Conservation (phyloP, 2,888 invertebrate genomes). For the Mesochorus sp. region DNA sequence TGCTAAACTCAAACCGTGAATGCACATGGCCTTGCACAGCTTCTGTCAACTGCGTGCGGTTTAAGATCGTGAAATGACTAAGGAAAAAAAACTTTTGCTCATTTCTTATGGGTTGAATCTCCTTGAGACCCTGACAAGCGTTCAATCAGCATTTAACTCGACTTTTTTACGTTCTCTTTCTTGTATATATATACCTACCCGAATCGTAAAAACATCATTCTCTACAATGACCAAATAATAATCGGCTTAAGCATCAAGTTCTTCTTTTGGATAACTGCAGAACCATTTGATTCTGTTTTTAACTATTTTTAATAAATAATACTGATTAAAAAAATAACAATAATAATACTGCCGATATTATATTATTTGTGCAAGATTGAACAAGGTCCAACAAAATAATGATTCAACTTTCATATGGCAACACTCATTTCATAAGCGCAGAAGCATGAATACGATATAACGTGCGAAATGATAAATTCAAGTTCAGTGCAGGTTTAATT, state of each 20-base stretch:
- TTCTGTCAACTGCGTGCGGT: neutral
- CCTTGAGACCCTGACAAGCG: slow-evolving; percentile 29
- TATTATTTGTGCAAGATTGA: too few species aligned
- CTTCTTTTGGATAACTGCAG: too few species aligned
- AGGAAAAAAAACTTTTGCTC: slow-evolving; percentile 10
- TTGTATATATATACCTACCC: neutral
- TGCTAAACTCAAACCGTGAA: slow-evolving; percentile 6
- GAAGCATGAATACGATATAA: neutral
- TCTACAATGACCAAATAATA: too few species aligned
- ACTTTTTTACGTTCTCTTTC: neutral
- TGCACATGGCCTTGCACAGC: slow-evolving; percentile 56
- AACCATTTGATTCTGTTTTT: too few species aligned
- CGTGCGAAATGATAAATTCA: neutral
- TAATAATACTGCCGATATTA: too few species aligned
- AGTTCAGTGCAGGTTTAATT: slow-evolving; percentile 32
- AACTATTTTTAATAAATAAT: too few species aligned
- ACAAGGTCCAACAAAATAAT: too few species aligned
- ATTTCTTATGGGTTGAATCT: slow-evolving; percentile 9
- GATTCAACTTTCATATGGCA: too few species aligned
- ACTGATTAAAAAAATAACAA: too few species aligned
- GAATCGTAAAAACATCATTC: too few species aligned
- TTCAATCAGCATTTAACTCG: slow-evolving; percentile 7
- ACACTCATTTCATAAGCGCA: too few species aligned
- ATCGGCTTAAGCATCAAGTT: too few species aligned
- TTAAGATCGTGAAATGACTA: slow-evolving; percentile 24